Conservation (phyloP, 2,113 vertebrate species). For the Anthoscopus minutus region DNA sequence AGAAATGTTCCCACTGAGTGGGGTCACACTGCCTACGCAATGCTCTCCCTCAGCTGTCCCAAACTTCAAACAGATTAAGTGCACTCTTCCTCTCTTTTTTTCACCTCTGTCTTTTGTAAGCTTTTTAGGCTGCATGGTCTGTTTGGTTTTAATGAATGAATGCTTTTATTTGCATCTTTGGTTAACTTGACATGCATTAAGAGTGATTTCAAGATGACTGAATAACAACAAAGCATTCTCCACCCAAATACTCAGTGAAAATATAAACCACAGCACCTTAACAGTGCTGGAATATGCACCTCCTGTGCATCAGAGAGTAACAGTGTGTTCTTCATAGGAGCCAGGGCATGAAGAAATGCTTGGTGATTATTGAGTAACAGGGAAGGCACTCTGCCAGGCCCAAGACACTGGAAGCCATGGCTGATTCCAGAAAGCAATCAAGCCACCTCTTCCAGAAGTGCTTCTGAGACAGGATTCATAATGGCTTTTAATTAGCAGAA, state of each 20-base stretch:
- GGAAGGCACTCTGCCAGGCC: background rate
- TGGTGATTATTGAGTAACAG: background rate
- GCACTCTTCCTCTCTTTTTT: background rate
- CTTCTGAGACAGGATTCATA: background rate
- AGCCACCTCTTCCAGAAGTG: background rate
- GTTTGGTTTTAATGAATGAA: background rate
- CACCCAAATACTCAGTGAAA: background rate
- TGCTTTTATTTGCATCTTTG: background rate
- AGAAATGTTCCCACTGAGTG: background rate
- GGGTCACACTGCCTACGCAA: background rate
- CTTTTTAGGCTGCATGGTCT: background rate
- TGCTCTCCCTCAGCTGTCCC: background rate
- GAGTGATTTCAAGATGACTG: conserved; percentile 10
- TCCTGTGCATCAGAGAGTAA: background rate
- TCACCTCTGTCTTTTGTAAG: background rate
- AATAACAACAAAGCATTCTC: conserved; percentile 16
- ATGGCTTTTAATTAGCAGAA: background rate
- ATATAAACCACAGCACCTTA: background rate
- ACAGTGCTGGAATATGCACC: background rate
- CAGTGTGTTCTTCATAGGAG: background rate
- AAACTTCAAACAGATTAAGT: background rate
- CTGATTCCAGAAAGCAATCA: background rate
- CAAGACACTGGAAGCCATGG: background rate
- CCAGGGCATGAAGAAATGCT: background rate
- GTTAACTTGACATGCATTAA: background rate